Evolutionary conservation across 2,113 vertebrate genomes (phyloP), one percentile per base, ranked within the genome.

Genomic region (Chloebia gouldiae): DNA sequence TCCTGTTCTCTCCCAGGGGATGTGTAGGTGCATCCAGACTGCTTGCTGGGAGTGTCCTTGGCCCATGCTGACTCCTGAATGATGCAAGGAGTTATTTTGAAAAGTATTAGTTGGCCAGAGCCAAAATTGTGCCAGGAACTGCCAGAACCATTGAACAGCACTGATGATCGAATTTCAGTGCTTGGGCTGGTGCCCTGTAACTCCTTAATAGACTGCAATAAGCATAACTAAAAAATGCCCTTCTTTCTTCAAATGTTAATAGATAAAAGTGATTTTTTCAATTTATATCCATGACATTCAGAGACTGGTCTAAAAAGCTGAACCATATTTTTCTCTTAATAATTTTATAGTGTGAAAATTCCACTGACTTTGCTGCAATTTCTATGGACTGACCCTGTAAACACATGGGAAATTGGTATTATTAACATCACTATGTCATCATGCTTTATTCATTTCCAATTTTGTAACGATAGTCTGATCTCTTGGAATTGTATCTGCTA

Each of bases 371-470:
- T 82, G 44, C 71, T 82, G 42, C 54, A 88, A 13, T 88, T 93
- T 88, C 78, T 80, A 7, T 45, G 78, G 75, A 86, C 75, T 75
- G 56, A 83, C 17, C 42, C 70, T 94, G 79, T 93, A 96, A 95
- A 88, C 82, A 86, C 40, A 56, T 18, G 51, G 54, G 80, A 68
- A 92, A 91, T 87, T 5, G 4, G 31, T 85, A 90, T 84, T 94
- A 86, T 92, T 91, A 91, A 70, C 73, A 88, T 88, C 59, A 90
- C 63, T 45, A 70, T 82, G 66, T 85, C 63, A 63, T 92, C 82
- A 77, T 95, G 56, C 51, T 81, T 92, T 90, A 76, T 92, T 96
- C 6, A 19, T 95, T 94, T 95, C 76, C 84, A 89, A n/a, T 92
- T 93, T 91, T 89, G 68, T 84, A 76, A 88, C 2, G n/a, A n/a